Evolutionary conservation across 2,113 vertebrate species (phyloP).

Genomic region (Ancistrus triradiatus): DNA sequence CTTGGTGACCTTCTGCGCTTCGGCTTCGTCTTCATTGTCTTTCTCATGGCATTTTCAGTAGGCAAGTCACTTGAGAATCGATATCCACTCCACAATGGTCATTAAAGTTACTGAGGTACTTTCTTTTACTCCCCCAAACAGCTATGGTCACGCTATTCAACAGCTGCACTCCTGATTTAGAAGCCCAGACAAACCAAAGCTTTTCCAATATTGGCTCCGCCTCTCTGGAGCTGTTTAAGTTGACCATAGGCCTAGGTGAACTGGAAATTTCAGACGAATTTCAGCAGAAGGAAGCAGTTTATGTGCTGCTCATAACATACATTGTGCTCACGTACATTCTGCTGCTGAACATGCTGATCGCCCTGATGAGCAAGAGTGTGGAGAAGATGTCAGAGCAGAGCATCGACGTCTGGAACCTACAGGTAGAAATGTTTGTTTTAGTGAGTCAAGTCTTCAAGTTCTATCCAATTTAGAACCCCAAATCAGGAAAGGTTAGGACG

Average conservation of each 20-base stretch:
- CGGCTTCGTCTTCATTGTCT: conserved; percentile 85
- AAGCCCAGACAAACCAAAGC: neutral
- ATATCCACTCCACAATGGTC: neutral
- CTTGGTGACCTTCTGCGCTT: conserved; percentile 89
- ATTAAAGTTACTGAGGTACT: neutral
- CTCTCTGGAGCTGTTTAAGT: conserved; percentile 91
- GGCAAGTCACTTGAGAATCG: conserved; percentile 65
- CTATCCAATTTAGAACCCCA: no score
- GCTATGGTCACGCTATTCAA: conserved; percentile 14
- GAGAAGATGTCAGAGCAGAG: conserved; percentile 83
- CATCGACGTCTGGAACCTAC: conserved; percentile 89
- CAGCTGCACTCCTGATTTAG: neutral
- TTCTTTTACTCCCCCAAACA: neutral
- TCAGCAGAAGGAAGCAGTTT: conserved; percentile 80
- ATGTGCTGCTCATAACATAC: conserved; percentile 82
- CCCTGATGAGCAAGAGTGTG: conserved; percentile 90
- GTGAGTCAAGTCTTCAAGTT: neutral
- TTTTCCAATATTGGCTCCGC: conserved; percentile 74
- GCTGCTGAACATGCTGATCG: conserved; percentile 96
- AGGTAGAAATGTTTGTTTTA: conserved; percentile 66
- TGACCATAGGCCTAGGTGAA: conserved; percentile 97
- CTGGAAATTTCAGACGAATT: conserved; percentile 88
- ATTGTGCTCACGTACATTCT: conserved; percentile 95
- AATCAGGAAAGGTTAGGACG: no score
- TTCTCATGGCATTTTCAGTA: conserved; percentile 91